Evolutionary conservation across 2,797 vertebrate species (phyloP), one percentile per base, ranked within the genome.

Genomic region (Cyprinella venusta): DNA sequence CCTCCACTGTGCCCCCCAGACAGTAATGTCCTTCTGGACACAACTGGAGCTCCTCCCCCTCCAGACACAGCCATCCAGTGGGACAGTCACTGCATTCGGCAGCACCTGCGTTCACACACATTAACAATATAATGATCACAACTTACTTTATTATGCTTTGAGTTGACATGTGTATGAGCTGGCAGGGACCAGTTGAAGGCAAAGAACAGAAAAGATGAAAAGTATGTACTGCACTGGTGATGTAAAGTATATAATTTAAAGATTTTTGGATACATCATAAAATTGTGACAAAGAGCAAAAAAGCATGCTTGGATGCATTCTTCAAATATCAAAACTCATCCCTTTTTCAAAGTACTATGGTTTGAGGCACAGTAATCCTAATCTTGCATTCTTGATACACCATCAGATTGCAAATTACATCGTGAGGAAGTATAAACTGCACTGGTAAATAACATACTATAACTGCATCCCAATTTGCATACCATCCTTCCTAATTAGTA

Each of bases 21-120:
- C 96, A 97, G 81, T 95, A 96, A 88, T 95, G 95, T 33, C 96
- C 96, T 18, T 90, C 88, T 19, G 94, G 95, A 85, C 95, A 97
- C 63, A 13, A 90, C 86, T 74, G 93, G 16, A 92, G 88, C 21
- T 91, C 92, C 40, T 95, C 95, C 65, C 93, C 95, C 61, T 92
- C 88, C 0, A 95, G 90, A 50, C 97, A 98, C 88, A 95, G 95
- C 42, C 94, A 96, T 13, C 97, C 96, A 80, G 93, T 85, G 72
- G 94, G 95, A 72, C 97, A 98, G 45, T 95, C 92, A 1, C 90
- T 89, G 64, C 94, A 96, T 48, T 89, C 87, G 4, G 90, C 92
- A 69, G 94, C 93, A 26, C 95, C 96, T 97, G 85, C 0, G 76
- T 30, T 30, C 72, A 65, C 30, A 80, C 33, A 69, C 19, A 40